Evolutionary conservation across 2,113 vertebrate species (phyloP), one percentile per base, ranked within the genome.

Genomic region (Meleagris gallopavo): DNA sequence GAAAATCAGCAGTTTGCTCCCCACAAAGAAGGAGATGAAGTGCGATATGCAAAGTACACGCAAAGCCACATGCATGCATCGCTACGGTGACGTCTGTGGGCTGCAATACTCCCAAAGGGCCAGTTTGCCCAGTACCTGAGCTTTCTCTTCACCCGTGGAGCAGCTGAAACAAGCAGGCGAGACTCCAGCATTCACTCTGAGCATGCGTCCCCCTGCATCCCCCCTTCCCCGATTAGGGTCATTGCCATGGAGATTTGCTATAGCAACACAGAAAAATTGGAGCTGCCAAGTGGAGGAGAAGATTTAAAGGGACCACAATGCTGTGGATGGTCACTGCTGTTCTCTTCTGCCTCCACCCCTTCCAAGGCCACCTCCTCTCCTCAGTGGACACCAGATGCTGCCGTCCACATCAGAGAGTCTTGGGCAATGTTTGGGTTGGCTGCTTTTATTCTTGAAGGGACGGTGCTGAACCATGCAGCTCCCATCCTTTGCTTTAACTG

Each of bases 171-270:
- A 10, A 96, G 90, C 82, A 90, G 66, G 36, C 36, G 36, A 87
- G 94, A 88, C 88, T 97, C 83, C 85, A 95, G 92, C 88, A 94
- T 82, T 71, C 72, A 12, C 94, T 96, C 76, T 30, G 94, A 94
- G 96, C 96, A 96, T 96, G 95, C 96, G 96, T 57, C 18, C 80
- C 90, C 34, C 43, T 20, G 83, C 83, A 95, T 78, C 69, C 86
- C 94, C 69, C 60, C 21, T 89, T 81, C 80, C 57, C 86, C 64
- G 86, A 94, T 90, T 30, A n/a, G 96, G 94, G 96, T 86, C 96
- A 93, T 96, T 93, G 95, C 96, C 95, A 96, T 95, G 95, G 96
- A 95, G 96, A 96, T 78, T 92, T 61, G 90, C 96, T 93, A 96
- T 96, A 65, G 96, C 95, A 96, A 96, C 95, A 48, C 83, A 13